Base-by-base conservation (phyloP, 2,113 vertebrate genomes). In the Melanotaenia duboulayi region DNA sequence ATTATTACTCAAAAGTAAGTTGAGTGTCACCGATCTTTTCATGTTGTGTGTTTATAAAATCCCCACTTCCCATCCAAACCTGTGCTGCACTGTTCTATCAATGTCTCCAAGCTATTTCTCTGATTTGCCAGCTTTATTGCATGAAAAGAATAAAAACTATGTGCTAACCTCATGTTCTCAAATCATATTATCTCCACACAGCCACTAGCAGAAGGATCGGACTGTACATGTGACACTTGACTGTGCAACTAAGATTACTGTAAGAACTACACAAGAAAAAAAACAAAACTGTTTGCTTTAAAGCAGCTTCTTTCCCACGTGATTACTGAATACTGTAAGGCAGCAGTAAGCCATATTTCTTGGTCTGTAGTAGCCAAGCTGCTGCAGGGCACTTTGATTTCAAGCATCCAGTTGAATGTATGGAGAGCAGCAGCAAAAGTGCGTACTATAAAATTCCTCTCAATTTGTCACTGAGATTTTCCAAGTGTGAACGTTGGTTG, bases 281-380 rank as follows among this genome's bases (percentile, higher is more conserved):
- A 82, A 72, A 74, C 64, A 42, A 76, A 65, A 62, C 59, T 17
- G 64, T 78, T 84, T 87, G 65, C 76, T 74, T 87, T 62, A 74
- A 61, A 52, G 84, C 60, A 55, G 56, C 65, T 63, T 71, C 67
- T 16, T 51, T 59, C 66, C 78, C 72, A 66, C 16, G 32, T 78
- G 85, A 81, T 71, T 61, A 4, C 59, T 86, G 65, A 84, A 90
- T 87, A 87, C 88, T 87, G 84, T 11, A 87, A 81, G 0, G 54
- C 52, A 39, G 71, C 79, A 81, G 73, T 85, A 82, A 85, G 80
- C 48, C 79, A 60, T 71, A 78, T 84, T 85, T 87, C 74, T 81
- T 25, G 63, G 58, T 56, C 46, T 56, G 58, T 52, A 73, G 51
- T 75, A 68, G 58, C 51, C 39, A 17, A 65, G 65, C 59, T 35